Base-by-base conservation (phyloP, 2,888 invertebrate genomes). In the Conops quadrifasciatus region DNA sequence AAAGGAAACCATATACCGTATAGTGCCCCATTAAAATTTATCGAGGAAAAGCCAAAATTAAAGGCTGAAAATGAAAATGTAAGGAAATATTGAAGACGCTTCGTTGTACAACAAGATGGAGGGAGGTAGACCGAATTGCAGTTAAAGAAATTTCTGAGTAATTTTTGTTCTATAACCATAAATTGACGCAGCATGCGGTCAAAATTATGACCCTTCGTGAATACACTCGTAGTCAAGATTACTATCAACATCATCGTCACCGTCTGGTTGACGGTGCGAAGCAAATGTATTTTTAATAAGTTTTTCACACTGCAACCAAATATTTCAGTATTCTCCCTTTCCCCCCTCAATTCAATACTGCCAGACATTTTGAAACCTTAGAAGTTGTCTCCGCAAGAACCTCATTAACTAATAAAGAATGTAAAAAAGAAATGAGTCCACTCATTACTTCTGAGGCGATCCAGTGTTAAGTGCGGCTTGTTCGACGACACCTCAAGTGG, bases 391-490 rank as follows among this genome's bases (percentile, higher is more conserved):
- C 19, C 13, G 30, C 66, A 16, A 26, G 5, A 49, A 21, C n/a
- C 2, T 21, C 30, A n/a, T n/a, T n/a, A 51, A n/a, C 51, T 19
- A 13, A 19, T 26, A 2, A 45, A 45, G 47, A 47, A 47, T 63
- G 63, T 26, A 5, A 63, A 45, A 24, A 36, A 36, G 36, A 47
- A 63, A 47, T 47, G 24, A 45, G 47, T 45, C 47, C 36, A 36
- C 36, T 36, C 36, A 9, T 9, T 9, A 36, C 36, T 7, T 28
- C 24, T 11, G 36, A 53, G 30, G 30, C 51, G n/a, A n/a, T n/a
- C n/a, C n/a, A n/a, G 66, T 71, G 70, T 72, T 67, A 72, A 72
- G 72, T 67, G 56, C 26, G 53, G 72, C 66, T 67, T 64, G 64
- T 71, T 65, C 49, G 63, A 51, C 58, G 67, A 72, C 70, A 67